phyloP scores from a whole-genome alignment of 1,140 invertebrate species.

The Scaptomyza pallida region DNA sequence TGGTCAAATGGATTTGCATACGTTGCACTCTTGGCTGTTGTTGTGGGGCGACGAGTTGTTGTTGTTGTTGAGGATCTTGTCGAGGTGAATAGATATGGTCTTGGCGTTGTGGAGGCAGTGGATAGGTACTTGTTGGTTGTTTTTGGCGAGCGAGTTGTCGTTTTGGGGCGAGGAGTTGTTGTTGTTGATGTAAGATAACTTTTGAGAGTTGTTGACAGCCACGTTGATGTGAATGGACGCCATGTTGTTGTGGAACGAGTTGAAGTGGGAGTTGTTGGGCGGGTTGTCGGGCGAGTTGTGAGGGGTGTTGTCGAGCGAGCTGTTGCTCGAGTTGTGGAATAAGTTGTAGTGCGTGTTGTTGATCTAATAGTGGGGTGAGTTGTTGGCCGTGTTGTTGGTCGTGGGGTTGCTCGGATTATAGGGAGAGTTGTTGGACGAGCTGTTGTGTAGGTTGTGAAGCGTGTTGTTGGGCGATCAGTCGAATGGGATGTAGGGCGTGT shows the following conservation, averaged over 20 bases:
- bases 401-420: slow-evolving; percentile 9
- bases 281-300: slow-evolving; percentile 1
- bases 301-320: background rate
- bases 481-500: slow-evolving; percentile 2
- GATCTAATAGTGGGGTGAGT: too few species aligned
- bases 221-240: slow-evolving; percentile 10
- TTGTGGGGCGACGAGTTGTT: slow-evolving; percentile 20
- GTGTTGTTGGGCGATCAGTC: background rate
- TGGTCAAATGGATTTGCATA: slow-evolving; percentile 60
- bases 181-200: slow-evolving; percentile 13
- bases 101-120: slow-evolving; percentile 47
- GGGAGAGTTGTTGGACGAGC: background rate
- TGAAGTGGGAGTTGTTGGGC: slow-evolving; percentile 14
- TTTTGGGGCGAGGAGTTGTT: background rate
- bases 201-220: background rate
- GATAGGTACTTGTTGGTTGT: slow-evolving; percentile 2
- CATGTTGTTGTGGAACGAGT: slow-evolving; percentile 11
- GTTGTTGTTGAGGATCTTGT: slow-evolving; percentile 5
- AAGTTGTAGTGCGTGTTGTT: slow-evolving; percentile 1
- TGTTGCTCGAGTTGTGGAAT: slow-evolving; percentile 26
- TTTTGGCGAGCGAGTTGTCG: slow-evolving; percentile 21
- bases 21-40: slow-evolving; percentile 31
- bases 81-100: slow-evolving; percentile 63
- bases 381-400: background rate
- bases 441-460: background rate